Evolutionary conservation across 64 coral and sea anemone species (phyloP).

Genomic region (Porites australiensis): DNA sequence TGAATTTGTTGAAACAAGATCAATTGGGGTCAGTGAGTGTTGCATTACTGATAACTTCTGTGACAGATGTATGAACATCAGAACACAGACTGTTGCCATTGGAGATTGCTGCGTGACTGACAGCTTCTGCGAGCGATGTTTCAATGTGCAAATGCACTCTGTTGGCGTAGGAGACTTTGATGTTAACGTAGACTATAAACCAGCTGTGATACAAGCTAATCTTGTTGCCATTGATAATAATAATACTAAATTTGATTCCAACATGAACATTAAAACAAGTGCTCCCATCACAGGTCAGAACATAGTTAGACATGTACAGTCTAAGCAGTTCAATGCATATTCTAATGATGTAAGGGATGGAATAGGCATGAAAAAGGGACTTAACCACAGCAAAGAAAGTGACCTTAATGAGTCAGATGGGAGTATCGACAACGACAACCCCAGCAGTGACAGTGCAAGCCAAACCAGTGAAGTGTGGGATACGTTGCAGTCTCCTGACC

Average conservation of each 20-base stretch:
- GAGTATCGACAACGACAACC: conserved; percentile 93
- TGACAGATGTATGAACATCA: conserved; percentile 85
- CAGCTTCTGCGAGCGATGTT: conserved; percentile 88
- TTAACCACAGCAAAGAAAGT: conserved; percentile 36
- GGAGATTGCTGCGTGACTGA: conserved; percentile 94
- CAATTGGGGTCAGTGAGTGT: conserved; percentile 89
- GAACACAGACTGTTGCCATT: conserved; percentile 81
- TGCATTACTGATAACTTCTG: conserved; percentile 92
- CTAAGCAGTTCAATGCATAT: conserved; percentile 29
- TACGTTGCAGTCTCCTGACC: conserved; percentile 26
- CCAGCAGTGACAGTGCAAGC: conserved; percentile 88
- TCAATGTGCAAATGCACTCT: conserved; percentile 85
- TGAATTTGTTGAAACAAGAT: conserved; percentile 30
- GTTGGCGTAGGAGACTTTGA: conserved; percentile 85
- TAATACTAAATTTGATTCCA: conserved; percentile 24
- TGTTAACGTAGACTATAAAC: conserved; percentile 38
- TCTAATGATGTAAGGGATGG: background rate
- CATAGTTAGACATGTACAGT: conserved; percentile 6
- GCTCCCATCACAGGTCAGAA: conserved; percentile 21
- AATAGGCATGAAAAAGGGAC: background rate
- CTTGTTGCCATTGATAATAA: conserved; percentile 2
- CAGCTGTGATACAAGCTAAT: conserved; percentile 19
- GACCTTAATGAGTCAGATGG: conserved; percentile 78
- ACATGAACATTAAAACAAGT: conserved; percentile 41
- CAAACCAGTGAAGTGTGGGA: conserved; percentile 81